Conservation (phyloP, 2,888 invertebrate genomes). For the Drosophila hawaiiensis region DNA sequence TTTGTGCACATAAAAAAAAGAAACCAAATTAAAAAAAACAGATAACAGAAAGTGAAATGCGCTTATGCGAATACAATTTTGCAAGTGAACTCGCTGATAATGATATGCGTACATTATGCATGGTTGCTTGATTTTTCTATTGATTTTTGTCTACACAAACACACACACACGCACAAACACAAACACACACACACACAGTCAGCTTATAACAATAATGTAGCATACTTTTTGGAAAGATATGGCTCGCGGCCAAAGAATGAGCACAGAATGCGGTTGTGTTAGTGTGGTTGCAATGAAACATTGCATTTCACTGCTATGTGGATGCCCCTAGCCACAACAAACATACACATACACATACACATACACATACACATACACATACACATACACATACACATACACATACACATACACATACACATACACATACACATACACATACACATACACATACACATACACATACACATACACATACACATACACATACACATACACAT, state of each 20-base stretch:
- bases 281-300: conserved; percentile 19
- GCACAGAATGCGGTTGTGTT: conserved; percentile 6
- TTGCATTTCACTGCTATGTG: conserved; percentile 5
- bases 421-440: conserved; percentile 1
- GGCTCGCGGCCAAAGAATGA: conserved; percentile 29
- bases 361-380: conserved; percentile 3
- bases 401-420: conserved; percentile 1
- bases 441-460: background rate
- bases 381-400: no score
- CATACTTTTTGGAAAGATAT: conserved; percentile 60
- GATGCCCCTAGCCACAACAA: conserved; percentile 1
- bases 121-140: conserved; percentile 43
- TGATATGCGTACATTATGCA: conserved; percentile 38
- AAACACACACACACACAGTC: background rate
- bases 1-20: background rate
- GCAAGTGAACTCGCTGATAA: conserved; percentile 36
- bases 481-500: no score
- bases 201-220: conserved; percentile 53
- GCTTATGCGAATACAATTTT: conserved; percentile 2
- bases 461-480: no score
- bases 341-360: conserved; percentile 1
- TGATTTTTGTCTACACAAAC: conserved; percentile 37
- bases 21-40: background rate
- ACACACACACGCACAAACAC: background rate
- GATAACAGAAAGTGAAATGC: background rate